phyloP scores from a whole-genome alignment of 2,113 vertebrate genomes.

The Carassius carassius region DNA sequence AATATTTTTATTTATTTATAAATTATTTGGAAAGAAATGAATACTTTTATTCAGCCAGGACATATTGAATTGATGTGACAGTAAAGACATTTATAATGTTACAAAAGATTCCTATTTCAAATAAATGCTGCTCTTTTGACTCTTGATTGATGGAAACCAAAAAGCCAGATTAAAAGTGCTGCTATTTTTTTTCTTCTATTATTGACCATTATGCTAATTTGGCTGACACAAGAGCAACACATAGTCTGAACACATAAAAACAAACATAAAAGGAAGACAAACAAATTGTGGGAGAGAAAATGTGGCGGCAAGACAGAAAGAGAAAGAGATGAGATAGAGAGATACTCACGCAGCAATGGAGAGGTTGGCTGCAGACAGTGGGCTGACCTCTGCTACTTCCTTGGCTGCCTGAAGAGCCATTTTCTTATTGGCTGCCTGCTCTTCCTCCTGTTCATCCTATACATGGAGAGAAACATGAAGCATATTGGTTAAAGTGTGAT shows the following conservation, averaged over 20 bases:
- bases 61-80: too few species aligned
- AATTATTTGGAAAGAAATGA: too few species aligned
- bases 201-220: not conserved
- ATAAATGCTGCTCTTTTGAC: too few species aligned
- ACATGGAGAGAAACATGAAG: not conserved
- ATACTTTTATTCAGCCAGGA: too few species aligned
- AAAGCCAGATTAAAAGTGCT: not conserved
- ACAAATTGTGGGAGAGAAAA: slow-evolving; percentile 1
- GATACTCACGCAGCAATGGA: slow-evolving; percentile 90
- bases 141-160: not conserved
- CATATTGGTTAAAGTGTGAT: not conserved
- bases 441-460: slow-evolving; percentile 96
- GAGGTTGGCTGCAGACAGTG: slow-evolving; percentile 72
- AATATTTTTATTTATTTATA: too few species aligned
- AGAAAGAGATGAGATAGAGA: not conserved
- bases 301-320: not conserved
- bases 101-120: too few species aligned
- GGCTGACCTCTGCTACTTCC: slow-evolving; percentile 95
- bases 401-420: slow-evolving; percentile 94
- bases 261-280: not conserved
- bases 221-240: not conserved
- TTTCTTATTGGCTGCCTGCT: slow-evolving; percentile 92
- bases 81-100: too few species aligned
- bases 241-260: not conserved
- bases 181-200: not conserved